These are phyloP conservation scores for Irena cyanogastra DNA, from an alignment of 2,113 vertebrate species.

Conservation along the genomic window DNA sequence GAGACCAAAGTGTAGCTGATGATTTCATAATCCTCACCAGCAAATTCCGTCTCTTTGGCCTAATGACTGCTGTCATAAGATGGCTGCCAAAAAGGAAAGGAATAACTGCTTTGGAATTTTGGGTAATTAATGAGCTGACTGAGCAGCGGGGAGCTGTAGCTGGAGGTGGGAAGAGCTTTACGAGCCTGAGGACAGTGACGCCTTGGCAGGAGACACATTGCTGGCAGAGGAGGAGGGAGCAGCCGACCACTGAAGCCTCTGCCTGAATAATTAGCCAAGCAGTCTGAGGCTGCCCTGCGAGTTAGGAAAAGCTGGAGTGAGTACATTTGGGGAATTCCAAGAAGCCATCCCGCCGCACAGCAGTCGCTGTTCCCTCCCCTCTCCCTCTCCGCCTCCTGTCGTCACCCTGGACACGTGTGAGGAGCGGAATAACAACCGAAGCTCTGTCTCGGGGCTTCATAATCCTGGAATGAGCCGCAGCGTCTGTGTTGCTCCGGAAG, in stretches of 20 bases:
- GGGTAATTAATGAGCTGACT: background rate
- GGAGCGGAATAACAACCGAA: background rate
- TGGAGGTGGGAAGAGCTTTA: background rate
- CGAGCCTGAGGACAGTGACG: background rate
- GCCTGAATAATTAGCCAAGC: background rate
- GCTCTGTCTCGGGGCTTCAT: background rate
- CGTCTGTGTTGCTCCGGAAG: background rate
- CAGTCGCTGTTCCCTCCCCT: background rate
- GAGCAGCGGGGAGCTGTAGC: accelerated
- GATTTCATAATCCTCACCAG: background rate
- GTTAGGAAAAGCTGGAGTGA: background rate
- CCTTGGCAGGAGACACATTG: accelerated
- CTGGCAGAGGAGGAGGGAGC: background rate
- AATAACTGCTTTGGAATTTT: background rate
- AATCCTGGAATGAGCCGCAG: background rate
- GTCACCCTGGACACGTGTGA: background rate
- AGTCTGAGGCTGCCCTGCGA: background rate
- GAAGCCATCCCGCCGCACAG: background rate
- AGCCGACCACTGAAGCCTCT: background rate
- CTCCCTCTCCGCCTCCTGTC: background rate
- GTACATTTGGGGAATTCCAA: constrained; percentile 1
- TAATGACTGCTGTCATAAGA: background rate
- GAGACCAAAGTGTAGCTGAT: background rate
- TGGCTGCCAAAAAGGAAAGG: background rate
- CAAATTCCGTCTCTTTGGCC: background rate